These are phyloP conservation scores for Diarsia brunnea DNA, from an alignment of 2,888 invertebrate genomes.

Conservation along the genomic window DNA sequence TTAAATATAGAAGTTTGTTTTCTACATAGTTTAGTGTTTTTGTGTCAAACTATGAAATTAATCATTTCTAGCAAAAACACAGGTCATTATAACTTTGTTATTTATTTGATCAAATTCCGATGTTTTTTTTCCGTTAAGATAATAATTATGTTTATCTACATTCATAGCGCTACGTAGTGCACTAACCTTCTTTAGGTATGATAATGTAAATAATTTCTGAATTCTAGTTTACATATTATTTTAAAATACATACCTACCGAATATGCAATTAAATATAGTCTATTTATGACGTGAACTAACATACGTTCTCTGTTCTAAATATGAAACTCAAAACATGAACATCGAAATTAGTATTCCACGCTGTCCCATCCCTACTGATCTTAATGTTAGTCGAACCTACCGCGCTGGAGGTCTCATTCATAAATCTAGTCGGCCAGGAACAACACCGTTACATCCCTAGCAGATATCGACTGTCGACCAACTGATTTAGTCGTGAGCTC, in stretches of 20 bases:
- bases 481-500: constrained; percentile 77
- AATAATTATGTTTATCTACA: not conserved
- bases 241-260: not conserved
- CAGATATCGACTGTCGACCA: constrained; percentile 80
- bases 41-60: constrained; percentile 18
- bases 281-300: not conserved
- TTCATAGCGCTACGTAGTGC: not conserved
- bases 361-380: constrained; percentile 68
- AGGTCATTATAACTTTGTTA: not conserved
- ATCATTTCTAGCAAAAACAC: constrained; percentile 28
- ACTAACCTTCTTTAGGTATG: not conserved
- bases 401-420: constrained; percentile 83
- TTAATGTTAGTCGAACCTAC: constrained; percentile 77
- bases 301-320: not conserved
- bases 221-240: not conserved
- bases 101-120: not conserved
- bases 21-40: constrained; percentile 39
- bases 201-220: not conserved
- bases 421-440: constrained; percentile 79
- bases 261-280: not conserved
- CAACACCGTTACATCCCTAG: constrained; percentile 84
- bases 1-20: constrained; percentile 28
- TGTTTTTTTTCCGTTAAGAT: not conserved
- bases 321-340: not conserved
- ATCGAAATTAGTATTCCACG: constrained; percentile 23